These are phyloP conservation scores for Venustoraphidia nigricollis DNA, from an alignment of 2,888 invertebrate species.

Conservation along the genomic window DNA sequence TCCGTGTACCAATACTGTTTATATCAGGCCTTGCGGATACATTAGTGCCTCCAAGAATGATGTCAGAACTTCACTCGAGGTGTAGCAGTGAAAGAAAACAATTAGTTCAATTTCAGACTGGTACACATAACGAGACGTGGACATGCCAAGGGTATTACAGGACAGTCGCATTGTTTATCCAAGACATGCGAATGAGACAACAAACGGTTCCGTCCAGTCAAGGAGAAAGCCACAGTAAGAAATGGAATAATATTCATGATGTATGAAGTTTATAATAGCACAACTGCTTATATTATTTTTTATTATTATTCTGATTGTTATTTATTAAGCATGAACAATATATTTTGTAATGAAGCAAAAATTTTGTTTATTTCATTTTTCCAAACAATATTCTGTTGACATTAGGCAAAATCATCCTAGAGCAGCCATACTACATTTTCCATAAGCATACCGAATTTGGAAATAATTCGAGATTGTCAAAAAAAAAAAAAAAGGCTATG, in stretches of 20 bases:
- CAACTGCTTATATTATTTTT: neutral
- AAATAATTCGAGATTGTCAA: no score
- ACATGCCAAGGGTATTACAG: conserved; percentile 66
- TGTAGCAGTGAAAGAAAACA: conserved; percentile 66
- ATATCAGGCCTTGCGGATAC: conserved; percentile 78
- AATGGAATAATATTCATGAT: conserved; percentile 2
- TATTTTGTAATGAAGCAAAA: no score
- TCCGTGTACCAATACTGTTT: conserved; percentile 68
- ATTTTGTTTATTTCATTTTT: no score
- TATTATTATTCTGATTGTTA: neutral
- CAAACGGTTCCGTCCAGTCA: neutral
- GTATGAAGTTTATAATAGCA: neutral
- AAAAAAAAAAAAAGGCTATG: no score
- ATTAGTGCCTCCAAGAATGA: conserved; percentile 84
- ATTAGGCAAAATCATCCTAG: no score
- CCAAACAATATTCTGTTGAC: no score
- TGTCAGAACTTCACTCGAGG: conserved; percentile 57
- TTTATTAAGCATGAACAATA: neutral
- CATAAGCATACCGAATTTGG: no score
- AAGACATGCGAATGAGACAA: conserved; percentile 22
- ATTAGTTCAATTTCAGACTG: conserved; percentile 59
- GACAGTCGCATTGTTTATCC: conserved; percentile 36
- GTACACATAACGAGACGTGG: conserved; percentile 94
- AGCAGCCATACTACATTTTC: no score
- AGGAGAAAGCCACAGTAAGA: neutral